These are phyloP conservation scores for Porphyrio hochstetteri DNA, from an alignment of 2,113 vertebrate genomes.

Conservation along the genomic window DNA sequence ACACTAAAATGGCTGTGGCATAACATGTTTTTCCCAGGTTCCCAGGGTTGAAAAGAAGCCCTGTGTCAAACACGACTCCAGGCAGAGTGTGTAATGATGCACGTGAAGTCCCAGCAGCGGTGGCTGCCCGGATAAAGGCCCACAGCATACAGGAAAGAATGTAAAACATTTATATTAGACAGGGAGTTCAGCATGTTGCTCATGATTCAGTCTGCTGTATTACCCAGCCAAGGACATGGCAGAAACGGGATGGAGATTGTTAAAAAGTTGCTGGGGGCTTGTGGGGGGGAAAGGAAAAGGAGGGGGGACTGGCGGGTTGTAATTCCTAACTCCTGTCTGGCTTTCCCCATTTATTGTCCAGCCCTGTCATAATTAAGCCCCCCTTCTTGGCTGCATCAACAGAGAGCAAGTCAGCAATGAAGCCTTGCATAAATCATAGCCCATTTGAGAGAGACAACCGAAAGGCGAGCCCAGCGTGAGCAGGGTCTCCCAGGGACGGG, in stretches of 20 bases:
- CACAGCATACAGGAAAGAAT: constrained; percentile 38
- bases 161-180: constrained; percentile 57
- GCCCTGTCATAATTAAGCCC: constrained; percentile 59
- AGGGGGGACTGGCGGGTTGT: background rate
- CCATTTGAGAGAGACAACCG: constrained; percentile 42
- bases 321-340: constrained; percentile 65
- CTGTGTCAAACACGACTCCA: background rate
- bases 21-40: constrained; percentile 1
- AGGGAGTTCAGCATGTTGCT: constrained; percentile 40
- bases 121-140: constrained; percentile 22
- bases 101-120: constrained; percentile 48
- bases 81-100: constrained; percentile 17
- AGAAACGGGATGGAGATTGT: constrained; percentile 50
- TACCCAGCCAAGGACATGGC: constrained; percentile 29
- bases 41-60: constrained; percentile 23
- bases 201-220: constrained; percentile 27
- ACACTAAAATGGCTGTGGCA: background rate
- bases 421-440: constrained; percentile 62
- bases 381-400: constrained; percentile 49
- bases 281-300: background rate
- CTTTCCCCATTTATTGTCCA: constrained; percentile 60
- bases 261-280: constrained; percentile 40
- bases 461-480: constrained; percentile 36
- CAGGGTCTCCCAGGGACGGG: constrained; percentile 59
- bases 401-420: constrained; percentile 60